These are phyloP conservation scores for Phalanger gymnotis DNA, from an alignment of 2,797 vertebrate genomes.

Conservation along the genomic window DNA sequence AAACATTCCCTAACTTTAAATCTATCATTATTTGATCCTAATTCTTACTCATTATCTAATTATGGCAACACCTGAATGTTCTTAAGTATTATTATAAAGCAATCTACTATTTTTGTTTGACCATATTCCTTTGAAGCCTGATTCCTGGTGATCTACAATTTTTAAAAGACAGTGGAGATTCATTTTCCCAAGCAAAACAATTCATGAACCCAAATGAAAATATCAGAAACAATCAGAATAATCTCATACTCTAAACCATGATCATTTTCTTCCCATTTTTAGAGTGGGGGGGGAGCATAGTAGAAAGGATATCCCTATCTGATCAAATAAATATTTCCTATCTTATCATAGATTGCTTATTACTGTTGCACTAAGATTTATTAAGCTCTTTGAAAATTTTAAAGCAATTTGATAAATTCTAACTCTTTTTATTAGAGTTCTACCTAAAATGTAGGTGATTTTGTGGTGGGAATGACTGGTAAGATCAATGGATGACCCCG, in stretches of 20 bases:
- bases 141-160: neutral
- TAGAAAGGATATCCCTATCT: neutral
- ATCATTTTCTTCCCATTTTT: neutral
- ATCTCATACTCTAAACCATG: neutral
- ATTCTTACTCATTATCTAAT: neutral
- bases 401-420: neutral
- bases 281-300: fast-evolving
- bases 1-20: neutral
- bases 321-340: neutral
- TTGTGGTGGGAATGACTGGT: neutral
- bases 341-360: neutral
- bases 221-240: neutral
- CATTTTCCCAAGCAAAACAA: neutral
- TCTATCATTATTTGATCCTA: neutral
- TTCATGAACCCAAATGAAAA: neutral
- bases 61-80: neutral
- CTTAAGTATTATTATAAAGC: neutral
- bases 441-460: neutral
- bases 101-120: neutral
- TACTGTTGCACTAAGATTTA: neutral
- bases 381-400: neutral
- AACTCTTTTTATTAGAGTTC: neutral
- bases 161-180: neutral
- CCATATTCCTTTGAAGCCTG: neutral
- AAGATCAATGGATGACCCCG: neutral